Evolutionary conservation across 2,113 vertebrate genomes (phyloP).

Genomic region (Prolemur simus): DNA sequence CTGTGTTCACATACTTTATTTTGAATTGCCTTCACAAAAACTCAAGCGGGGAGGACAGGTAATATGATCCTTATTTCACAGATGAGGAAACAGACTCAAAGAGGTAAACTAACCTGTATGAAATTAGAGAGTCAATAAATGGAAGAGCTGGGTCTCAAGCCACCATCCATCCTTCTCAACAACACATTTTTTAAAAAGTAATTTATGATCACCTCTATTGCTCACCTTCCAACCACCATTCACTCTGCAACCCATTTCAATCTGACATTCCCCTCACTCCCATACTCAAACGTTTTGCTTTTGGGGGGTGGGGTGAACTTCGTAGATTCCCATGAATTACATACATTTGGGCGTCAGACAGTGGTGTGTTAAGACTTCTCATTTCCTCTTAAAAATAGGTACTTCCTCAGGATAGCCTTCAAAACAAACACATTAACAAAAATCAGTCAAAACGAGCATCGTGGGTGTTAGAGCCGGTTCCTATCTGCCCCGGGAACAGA

Average conservation of each 20-base stretch:
- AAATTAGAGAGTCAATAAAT: neutral
- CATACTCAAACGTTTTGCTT: neutral
- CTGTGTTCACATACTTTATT: neutral
- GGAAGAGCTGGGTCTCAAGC: neutral
- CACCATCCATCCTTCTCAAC: neutral
- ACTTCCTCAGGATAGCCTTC: neutral
- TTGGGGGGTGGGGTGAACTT: neutral
- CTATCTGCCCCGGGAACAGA: too few relatives aligned
- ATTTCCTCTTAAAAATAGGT: neutral
- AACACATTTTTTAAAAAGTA: neutral
- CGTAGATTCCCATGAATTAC: neutral
- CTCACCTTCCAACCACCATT: neutral
- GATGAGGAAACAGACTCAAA: neutral
- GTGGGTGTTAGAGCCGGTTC: too few relatives aligned
- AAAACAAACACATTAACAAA: neutral
- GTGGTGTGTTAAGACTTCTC: neutral
- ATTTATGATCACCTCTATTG: neutral
- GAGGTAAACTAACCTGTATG: neutral
- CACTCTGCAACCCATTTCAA: neutral
- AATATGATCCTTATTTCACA: neutral
- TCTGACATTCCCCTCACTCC: neutral
- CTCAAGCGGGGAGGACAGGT: neutral
- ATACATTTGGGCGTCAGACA: neutral
- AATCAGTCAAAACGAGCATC: neutral
- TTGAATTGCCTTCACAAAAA: neutral